phyloP scores from a whole-genome alignment of 2,888 invertebrate genomes.

The Adelphocoris suturalis region DNA sequence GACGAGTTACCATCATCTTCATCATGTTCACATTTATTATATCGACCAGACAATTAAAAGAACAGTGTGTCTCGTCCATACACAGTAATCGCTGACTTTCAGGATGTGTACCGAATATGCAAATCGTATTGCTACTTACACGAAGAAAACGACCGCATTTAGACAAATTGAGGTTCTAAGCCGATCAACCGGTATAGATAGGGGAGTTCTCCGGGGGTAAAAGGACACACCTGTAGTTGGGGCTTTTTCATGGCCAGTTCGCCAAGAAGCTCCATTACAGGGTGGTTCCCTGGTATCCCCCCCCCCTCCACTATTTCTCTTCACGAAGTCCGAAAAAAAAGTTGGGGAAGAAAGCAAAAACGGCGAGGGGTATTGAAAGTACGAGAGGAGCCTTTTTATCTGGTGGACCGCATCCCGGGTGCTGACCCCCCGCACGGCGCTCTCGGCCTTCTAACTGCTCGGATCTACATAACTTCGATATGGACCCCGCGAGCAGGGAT shows the following conservation, averaged over 20 bases:
- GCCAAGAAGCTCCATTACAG: not conserved
- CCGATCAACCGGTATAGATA: slow-evolving; percentile 15
- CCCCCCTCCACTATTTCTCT: no score
- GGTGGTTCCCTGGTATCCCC: slow-evolving; percentile 8
- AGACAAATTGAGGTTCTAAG: slow-evolving; percentile 20
- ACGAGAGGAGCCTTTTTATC: slow-evolving; percentile 51
- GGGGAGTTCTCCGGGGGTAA: not conserved
- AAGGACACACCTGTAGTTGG: slow-evolving; percentile 50
- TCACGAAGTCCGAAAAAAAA: slow-evolving; percentile 30
- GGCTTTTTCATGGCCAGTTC: not conserved
- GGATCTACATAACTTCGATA: slow-evolving; percentile 68
- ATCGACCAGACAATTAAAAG: no score
- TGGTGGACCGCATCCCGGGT: not conserved
- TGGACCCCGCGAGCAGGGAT: slow-evolving; percentile 15
- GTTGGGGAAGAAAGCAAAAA: not conserved
- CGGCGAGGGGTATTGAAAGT: slow-evolving; percentile 5
- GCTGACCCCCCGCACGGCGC: not conserved
- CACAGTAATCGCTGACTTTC: not conserved
- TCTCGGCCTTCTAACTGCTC: slow-evolving; percentile 53
- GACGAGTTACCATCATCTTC: no score
- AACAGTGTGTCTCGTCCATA: no score
- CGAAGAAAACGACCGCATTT: not conserved
- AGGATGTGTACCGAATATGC: not conserved
- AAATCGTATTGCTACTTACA: not conserved
- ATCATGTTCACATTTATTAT: no score